Evolutionary conservation across 2,888 invertebrate genomes (phyloP), one percentile per base, ranked within the genome.

Genomic region (Prostheceraeus crozeri): DNA sequence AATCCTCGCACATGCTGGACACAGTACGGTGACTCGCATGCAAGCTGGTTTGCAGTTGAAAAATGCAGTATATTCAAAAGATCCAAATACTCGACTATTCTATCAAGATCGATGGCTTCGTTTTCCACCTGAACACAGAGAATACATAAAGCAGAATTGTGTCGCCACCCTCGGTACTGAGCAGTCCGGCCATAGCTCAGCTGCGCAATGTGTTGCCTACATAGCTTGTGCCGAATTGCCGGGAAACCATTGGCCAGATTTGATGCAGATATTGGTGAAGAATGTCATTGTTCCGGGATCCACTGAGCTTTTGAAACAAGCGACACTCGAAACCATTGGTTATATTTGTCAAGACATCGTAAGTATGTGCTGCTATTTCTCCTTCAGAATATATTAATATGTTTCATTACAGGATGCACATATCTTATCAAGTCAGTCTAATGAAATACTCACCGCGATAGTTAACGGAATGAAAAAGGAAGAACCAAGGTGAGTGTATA

Each of bases 141-240:
- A 81, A 67, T 87, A 87, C 72, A 85, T 98, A 60, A 98, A 98
- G 78, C 86, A 86, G 78, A 94, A 91, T 91, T 89, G 93, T 70
- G 79, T 98, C 70, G 83, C 83, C 68, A 86, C 96, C 10, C 82
- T 99, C 68, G 96, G 98, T 62, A 96, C 98, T 63, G 98, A 99
- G 80, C 86, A 72, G 63, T 85, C 84, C 65, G 81, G 96, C 64
- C 98, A 96, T 1, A 93, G 93, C 69, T 89, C 91, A 55, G 96
- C 96, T 4, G 96, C 98, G 1, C 98, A 98, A 77, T 99, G 98
- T 80, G 93, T 99, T 46, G 96, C 98, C 1, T 91, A 91, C 76
- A 89, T 99, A 62, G 98, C 94, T 0, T 90, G 94, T 53, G 86
- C 91, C 30, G 98, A 99, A 78, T 80, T 99, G 62, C 89, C 94